phyloP scores from a whole-genome alignment of 2,113 vertebrate genomes.

The Corydoras sp. region DNA sequence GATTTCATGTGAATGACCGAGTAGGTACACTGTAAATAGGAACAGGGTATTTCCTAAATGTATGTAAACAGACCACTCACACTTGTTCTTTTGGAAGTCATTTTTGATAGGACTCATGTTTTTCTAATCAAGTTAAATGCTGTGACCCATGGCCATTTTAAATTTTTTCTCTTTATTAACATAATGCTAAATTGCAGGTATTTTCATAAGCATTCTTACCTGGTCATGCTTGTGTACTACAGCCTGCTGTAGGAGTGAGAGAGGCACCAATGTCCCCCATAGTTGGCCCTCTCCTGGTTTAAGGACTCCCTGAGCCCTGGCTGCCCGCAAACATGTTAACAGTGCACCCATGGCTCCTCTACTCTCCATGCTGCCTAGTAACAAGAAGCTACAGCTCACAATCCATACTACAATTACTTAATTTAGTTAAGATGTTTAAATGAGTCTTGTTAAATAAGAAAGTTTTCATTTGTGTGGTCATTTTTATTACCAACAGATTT shows the following conservation, averaged over 20 bases:
- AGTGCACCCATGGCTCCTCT: constrained; percentile 83
- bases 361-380: constrained; percentile 56
- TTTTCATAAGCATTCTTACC: constrained; percentile 58
- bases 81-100: neutral
- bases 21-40: neutral
- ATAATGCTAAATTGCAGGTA: too few relatives aligned
- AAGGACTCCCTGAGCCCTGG: constrained; percentile 80
- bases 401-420: neutral
- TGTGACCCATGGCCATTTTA: neutral
- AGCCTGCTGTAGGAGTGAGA: constrained; percentile 73
- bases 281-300: constrained; percentile 60
- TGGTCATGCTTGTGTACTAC: constrained; percentile 87
- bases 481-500: too few relatives aligned
- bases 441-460: too few relatives aligned
- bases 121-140: neutral
- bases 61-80: too few relatives aligned
- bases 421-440: neutral
- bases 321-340: constrained; percentile 87
- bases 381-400: neutral
- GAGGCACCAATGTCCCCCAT: constrained; percentile 73
- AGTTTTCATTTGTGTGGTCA: too few relatives aligned
- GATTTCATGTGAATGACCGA: too few relatives aligned
- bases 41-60: neutral
- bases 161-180: too few relatives aligned
- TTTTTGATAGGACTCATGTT: neutral